Conservation (phyloP, 2,888 invertebrate genomes). For the Campopleginae sp. region DNA sequence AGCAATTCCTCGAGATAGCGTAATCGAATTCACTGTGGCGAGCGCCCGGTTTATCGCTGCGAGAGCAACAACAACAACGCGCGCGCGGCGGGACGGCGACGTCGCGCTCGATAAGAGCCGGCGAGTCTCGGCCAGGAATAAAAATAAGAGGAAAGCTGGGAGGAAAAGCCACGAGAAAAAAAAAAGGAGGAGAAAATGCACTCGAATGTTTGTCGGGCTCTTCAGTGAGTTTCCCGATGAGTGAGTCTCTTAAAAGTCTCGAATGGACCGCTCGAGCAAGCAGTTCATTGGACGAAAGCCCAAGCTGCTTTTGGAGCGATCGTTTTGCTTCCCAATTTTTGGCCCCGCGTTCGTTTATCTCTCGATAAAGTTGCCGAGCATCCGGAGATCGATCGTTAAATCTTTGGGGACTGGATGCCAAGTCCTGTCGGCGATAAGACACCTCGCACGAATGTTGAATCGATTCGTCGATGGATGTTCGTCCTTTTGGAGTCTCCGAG, state of each 20-base stretch:
- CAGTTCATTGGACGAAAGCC: neutral
- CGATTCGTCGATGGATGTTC: neutral
- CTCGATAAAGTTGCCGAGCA: neutral
- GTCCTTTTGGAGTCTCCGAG: neutral
- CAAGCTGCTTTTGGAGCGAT: neutral
- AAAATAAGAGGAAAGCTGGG: neutral
- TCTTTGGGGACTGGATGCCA: neutral
- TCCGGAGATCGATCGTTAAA: conserved; percentile 10
- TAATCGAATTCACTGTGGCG: conserved; percentile 61
- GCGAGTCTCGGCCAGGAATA: conserved; percentile 9
- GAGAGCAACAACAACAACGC: conserved; percentile 27
- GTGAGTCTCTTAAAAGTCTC: neutral
- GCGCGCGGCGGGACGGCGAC: conserved; percentile 23
- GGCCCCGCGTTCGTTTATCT: neutral
- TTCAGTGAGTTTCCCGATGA: neutral
- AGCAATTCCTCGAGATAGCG: conserved; percentile 38
- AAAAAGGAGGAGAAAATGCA: neutral
- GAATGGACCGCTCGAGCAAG: neutral
- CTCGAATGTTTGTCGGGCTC: neutral
- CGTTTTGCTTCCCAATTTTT: neutral
- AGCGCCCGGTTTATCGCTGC: conserved; percentile 49
- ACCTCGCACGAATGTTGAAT: neutral
- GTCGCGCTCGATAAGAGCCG: conserved; percentile 40
- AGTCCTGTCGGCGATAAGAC: conserved; percentile 15
- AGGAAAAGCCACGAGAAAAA: neutral